Evolutionary conservation across 1,140 invertebrate species (phyloP), one percentile per base, ranked within the genome.

Genomic region (Arion vulgaris): DNA sequence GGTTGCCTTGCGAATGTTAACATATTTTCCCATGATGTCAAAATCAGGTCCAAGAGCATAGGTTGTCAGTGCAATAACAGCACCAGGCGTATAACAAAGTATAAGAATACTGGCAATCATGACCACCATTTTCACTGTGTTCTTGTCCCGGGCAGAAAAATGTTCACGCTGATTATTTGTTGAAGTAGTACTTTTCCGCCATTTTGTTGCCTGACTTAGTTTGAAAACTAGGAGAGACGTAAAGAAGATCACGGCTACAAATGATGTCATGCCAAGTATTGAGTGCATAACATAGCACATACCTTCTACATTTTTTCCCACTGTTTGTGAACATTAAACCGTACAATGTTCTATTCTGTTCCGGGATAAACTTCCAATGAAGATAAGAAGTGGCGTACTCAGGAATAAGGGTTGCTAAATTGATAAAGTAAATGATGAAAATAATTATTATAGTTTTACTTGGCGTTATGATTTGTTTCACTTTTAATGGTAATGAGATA

Each of bases 401-500:
- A n/a, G 75, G 75, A 23, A 66, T 19, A 5, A 77, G 28, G 15
- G 51, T 57, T 4, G 38, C 5, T 1, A 77, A 9, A 32, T 57
- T 77, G 11, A 77, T 2, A 15, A 77, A 7, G 51, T 36, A 77
- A 17, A 77, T 77, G 23, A 49, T 5, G 19, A 38, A 9, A 15
- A 77, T 4, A 7, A 80, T 28, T n/a, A 68, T n/a, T 4, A 45
- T 49, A 69, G 66, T 49, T 62, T 62, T 7, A 1, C 39, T 36
- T 19, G 57, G 32, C 26, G 57, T 80, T 23, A 80, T 49, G 11
- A 68, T 28, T 34, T 68, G 26, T 69, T 80, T 80, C 7, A 68
- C 39, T 41, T 80, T 80, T 4, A 80, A 39, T 9, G 77, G 77
- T 11, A 28, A 9, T 11, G 39, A 23, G 2, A 80, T 62, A 49